phyloP scores from a whole-genome alignment of 2,888 invertebrate genomes.

The Drosophila nigricruria region DNA sequence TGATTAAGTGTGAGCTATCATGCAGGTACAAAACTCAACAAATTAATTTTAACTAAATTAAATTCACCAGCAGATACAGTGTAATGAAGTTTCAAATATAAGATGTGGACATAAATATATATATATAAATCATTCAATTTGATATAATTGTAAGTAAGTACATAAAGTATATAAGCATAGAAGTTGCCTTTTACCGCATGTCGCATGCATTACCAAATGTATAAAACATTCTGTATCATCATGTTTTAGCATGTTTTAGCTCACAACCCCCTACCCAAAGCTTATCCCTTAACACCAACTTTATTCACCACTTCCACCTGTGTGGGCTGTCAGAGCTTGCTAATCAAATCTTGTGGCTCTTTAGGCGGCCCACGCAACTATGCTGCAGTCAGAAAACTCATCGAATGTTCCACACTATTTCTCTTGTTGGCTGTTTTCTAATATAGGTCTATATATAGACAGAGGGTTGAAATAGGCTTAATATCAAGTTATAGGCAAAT shows the following conservation, averaged over 20 bases:
- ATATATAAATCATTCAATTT: too few relatives aligned
- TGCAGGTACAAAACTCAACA: slow-evolving; percentile 5
- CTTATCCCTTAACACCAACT: background rate
- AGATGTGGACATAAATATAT: too few relatives aligned
- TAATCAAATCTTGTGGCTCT: slow-evolving; percentile 9
- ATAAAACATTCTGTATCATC: background rate
- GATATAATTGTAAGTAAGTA: too few relatives aligned
- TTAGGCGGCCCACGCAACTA: background rate
- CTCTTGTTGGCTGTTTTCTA: slow-evolving; percentile 44
- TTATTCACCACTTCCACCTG: too few relatives aligned
- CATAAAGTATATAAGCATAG: too few relatives aligned
- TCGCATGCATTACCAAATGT: background rate
- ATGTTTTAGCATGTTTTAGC: too few relatives aligned
- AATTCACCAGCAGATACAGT: background rate
- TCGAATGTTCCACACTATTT: slow-evolving; percentile 58
- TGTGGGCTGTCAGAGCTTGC: background rate
- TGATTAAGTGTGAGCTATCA: slow-evolving; percentile 32
- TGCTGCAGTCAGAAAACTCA: slow-evolving; percentile 31
- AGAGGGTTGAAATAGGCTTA: slow-evolving; percentile 7
- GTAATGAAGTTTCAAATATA: background rate
- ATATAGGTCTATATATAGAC: slow-evolving; percentile 31
- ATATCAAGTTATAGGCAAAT: slow-evolving; percentile 41
- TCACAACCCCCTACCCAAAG: background rate
- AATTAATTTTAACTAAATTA: background rate
- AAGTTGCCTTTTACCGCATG: too few relatives aligned